Evolutionary conservation across 2,797 vertebrate species (phyloP).

Genomic region (Sebastolobus alascanus): DNA sequence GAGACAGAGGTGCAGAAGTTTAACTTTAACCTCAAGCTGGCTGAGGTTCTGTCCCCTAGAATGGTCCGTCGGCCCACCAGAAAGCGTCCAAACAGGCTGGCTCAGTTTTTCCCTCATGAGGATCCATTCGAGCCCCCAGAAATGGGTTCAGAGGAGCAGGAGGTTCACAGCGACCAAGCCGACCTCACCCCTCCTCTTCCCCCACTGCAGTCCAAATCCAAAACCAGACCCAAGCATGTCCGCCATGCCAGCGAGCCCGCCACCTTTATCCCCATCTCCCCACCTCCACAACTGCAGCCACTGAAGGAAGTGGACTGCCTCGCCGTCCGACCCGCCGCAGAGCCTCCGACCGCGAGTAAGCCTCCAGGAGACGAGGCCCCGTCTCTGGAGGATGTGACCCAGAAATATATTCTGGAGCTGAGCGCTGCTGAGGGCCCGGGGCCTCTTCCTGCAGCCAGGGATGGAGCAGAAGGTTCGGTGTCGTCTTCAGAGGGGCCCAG

Average conservation of each 20-base stretch:
- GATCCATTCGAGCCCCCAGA: conserved; percentile 75
- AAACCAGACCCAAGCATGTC: conserved; percentile 87
- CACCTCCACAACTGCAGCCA: conserved; percentile 81
- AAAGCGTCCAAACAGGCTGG: conserved; percentile 88
- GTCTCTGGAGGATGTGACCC: conserved; percentile 91
- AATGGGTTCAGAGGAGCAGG: conserved; percentile 59
- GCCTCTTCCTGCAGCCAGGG: conserved; percentile 48
- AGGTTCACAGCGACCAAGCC: conserved; percentile 27
- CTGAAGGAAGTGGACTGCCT: conserved; percentile 61
- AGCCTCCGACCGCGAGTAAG: conserved; percentile 73
- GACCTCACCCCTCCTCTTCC: conserved; percentile 60
- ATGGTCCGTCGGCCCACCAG: conserved; percentile 88
- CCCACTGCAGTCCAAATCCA: conserved; percentile 58
- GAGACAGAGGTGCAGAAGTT: conserved; percentile 74
- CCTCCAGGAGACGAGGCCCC: conserved; percentile 81
- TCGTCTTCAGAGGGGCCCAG: conserved; percentile 76
- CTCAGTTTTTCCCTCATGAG: conserved; percentile 82
- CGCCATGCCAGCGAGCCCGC: conserved; percentile 92
- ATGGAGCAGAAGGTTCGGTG: conserved; percentile 59
- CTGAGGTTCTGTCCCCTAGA: conserved; percentile 87
- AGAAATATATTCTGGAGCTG: conserved; percentile 90
- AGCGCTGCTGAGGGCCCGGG: conserved; percentile 77
- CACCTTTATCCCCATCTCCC: conserved; percentile 89
- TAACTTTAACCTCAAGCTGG: conserved; percentile 89
- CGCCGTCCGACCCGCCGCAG: conserved; percentile 42